Percentiles rank a stretch among this genome's conserved stretches.
Evolutionary conservation across 2,113 vertebrate species (phyloP).

Genomic region (Cynocephalus volans): DNA sequence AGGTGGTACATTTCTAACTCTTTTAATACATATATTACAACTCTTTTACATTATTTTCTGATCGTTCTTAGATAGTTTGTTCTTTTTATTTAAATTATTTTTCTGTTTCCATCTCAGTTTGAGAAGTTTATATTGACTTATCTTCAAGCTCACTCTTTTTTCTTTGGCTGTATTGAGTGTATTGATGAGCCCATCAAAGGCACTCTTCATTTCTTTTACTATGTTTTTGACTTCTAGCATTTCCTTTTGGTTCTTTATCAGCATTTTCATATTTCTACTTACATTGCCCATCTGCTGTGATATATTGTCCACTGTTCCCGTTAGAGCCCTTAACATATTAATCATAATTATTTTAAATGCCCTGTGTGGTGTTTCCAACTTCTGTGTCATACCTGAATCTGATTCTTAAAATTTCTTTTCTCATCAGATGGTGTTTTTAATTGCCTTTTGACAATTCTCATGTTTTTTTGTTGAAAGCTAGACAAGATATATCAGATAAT

Average conservation of each 20-base stretch:
- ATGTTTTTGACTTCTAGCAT: neutral
- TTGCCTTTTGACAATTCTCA: neutral
- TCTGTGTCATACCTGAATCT: neutral
- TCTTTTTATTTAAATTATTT: neutral
- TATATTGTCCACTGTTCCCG: neutral
- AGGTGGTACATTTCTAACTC: too few relatives aligned
- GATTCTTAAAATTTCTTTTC: neutral
- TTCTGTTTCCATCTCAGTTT: neutral
- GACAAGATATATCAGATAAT: too few relatives aligned
- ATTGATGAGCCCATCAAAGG: neutral
- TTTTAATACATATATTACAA: neutral
- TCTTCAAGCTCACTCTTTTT: neutral
- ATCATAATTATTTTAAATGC: neutral
- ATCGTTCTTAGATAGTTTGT: neutral
- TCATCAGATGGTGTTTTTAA: neutral
- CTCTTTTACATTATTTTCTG: neutral
- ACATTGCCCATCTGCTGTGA: neutral
- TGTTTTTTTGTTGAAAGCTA: neutral
- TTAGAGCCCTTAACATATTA: neutral
- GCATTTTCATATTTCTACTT: neutral
- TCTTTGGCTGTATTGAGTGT: neutral
- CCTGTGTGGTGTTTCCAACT: neutral
- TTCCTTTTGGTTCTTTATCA: neutral
- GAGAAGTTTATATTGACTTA: neutral
- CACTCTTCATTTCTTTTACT: neutral